Evolutionary conservation across 2,113 vertebrate genomes (phyloP).

Genomic region (Phoenicopterus ruber): DNA sequence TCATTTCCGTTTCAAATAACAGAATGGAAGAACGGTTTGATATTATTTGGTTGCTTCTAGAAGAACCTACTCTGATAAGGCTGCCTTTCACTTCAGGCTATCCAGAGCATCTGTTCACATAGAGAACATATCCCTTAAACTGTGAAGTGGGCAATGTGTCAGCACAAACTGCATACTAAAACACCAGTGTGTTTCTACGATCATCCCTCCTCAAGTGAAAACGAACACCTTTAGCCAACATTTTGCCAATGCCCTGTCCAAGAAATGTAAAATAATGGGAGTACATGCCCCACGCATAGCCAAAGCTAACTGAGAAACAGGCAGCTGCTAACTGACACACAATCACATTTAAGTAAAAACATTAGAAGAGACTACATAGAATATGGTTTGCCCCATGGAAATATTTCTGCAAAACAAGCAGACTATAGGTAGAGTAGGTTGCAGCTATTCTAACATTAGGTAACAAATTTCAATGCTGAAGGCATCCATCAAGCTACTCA

Average conservation of each 20-base stretch:
- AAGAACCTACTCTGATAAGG: neutral
- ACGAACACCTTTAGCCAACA: neutral
- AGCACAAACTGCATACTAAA: neutral
- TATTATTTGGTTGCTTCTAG: neutral
- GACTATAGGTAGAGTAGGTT: neutral
- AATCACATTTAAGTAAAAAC: neutral
- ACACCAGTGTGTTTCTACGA: neutral
- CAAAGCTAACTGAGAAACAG: neutral
- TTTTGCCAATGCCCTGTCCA: neutral
- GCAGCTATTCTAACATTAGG: constrained; percentile 15
- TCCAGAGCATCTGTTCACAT: neutral
- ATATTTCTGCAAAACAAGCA: constrained; percentile 29
- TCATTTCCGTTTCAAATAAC: neutral
- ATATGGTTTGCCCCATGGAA: neutral
- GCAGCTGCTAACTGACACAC: no score
- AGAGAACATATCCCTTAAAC: neutral
- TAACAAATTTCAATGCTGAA: constrained; percentile 53
- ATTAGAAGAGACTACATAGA: neutral
- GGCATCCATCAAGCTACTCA: constrained; percentile 8
- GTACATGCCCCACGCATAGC: accelerated
- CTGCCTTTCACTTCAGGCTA: neutral
- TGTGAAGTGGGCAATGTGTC: neutral
- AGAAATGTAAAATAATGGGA: neutral
- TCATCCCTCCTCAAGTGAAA: neutral
- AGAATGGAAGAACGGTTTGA: neutral